These are phyloP conservation scores for Pachypeltis micranthus DNA, from an alignment of 1,140 invertebrate species.

Conservation along the genomic window DNA sequence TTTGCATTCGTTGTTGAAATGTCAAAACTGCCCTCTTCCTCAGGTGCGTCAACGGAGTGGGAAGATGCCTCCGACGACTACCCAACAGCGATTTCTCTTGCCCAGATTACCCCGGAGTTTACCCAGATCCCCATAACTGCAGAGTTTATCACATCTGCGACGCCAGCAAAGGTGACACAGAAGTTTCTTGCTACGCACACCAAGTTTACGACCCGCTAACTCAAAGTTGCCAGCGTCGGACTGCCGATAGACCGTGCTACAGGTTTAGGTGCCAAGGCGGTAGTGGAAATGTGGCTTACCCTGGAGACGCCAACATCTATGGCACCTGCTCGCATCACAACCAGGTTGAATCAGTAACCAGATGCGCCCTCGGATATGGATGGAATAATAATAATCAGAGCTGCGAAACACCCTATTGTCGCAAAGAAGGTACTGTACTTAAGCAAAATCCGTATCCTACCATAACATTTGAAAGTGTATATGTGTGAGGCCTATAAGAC, in stretches of 20 bases:
- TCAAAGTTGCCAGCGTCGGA: background rate
- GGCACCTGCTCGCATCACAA: background rate
- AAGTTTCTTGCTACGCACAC: background rate
- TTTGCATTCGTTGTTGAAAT: no score
- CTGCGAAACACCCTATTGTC: background rate
- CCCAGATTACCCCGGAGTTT: background rate
- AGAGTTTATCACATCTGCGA: background rate
- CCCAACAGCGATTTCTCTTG: background rate
- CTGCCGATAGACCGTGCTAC: background rate
- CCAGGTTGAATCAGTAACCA: background rate
- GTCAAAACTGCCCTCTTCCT: no score
- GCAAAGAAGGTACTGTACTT: background rate
- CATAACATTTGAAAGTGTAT: no score
- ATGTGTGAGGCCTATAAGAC: no score
- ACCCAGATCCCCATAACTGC: background rate
- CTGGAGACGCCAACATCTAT: background rate
- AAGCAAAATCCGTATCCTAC: no score
- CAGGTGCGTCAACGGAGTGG: no score
- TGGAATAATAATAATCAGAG: background rate
- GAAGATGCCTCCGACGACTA: background rate
- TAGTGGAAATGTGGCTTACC: background rate
- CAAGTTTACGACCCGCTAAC: background rate
- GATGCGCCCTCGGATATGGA: background rate
- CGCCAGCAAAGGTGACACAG: background rate
- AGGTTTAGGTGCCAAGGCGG: background rate